Evolutionary conservation across 2,797 vertebrate species (phyloP).

Genomic region (Cottoperca gobio): DNA sequence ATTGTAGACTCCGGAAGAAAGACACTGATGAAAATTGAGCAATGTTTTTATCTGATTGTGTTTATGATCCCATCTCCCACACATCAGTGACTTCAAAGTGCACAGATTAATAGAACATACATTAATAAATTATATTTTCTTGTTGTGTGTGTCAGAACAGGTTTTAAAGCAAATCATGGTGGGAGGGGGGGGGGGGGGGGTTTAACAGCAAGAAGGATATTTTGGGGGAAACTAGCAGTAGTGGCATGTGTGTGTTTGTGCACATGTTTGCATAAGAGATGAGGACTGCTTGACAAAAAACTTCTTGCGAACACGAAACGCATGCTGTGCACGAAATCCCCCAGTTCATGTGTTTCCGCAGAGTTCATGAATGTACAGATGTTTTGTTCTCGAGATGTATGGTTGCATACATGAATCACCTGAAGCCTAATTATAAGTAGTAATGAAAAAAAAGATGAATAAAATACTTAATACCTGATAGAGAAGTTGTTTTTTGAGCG

Average conservation of each 20-base stretch:
- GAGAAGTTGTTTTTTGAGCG: neutral
- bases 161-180: neutral
- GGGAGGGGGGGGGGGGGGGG: no score
- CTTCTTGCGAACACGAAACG: conserved; percentile 8
- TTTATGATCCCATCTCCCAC: conserved; percentile 24
- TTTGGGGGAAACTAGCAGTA: neutral
- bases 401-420: neutral
- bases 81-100: conserved; percentile 33
- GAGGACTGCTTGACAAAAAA: conserved; percentile 7
- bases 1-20: conserved; percentile 4
- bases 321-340: neutral
- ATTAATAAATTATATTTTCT: conserved; percentile 7
- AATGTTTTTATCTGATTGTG: conserved; percentile 40
- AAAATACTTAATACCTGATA: neutral
- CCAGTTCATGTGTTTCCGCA: neutral
- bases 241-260: neutral
- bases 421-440: neutral
- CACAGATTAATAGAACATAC: conserved; percentile 17
- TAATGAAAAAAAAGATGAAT: neutral
- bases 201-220: neutral
- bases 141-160: neutral
- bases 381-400: conserved; percentile 12
- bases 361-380: neutral
- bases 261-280: neutral
- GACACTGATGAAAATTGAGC: conserved; percentile 9